phyloP scores from a whole-genome alignment of 1,140 invertebrate genomes.

The Heliconius himera region DNA sequence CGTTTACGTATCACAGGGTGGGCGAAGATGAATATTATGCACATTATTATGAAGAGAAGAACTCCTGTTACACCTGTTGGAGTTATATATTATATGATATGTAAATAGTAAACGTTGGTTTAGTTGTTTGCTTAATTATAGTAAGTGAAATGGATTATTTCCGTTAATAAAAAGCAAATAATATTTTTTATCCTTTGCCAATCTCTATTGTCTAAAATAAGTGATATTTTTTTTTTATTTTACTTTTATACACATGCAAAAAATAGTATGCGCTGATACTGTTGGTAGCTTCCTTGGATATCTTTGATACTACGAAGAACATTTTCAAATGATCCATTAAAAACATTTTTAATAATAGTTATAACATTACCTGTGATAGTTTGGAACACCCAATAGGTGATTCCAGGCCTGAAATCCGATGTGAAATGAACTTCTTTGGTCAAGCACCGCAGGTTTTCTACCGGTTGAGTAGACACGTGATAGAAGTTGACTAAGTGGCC shows the following conservation, averaged over 20 bases:
- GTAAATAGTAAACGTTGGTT: neutral
- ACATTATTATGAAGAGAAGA: conserved; percentile 95
- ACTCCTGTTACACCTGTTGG: conserved; percentile 95
- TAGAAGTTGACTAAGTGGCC: conserved; percentile 99
- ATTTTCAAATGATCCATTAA: no score
- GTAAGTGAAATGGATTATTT: no score
- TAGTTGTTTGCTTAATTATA: no score
- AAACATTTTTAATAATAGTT: neutral
- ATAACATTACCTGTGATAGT: conserved; percentile 91
- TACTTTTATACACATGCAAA: no score
- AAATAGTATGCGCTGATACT: no score
- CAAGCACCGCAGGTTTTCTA: conserved; percentile 96
- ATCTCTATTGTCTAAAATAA: no score
- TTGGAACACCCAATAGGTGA: conserved; percentile 97
- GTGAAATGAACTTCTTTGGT: conserved; percentile 97
- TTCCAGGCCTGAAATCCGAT: conserved; percentile 94
- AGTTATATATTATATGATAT: neutral
- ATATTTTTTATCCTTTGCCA: no score
- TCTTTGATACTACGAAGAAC: no score
- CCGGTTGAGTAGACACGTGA: conserved; percentile 97
- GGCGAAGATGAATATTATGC: conserved; percentile 98
- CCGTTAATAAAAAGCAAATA: no score
- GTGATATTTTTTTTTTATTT: no score
- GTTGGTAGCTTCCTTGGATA: no score
- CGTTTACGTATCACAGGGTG: conserved; percentile 96